A percentile compares a stretch with the other conserved stretches of the same genome.
Evolutionary conservation across 1,140 invertebrate genomes (phyloP).

Genomic region (Drosophila elegans): DNA sequence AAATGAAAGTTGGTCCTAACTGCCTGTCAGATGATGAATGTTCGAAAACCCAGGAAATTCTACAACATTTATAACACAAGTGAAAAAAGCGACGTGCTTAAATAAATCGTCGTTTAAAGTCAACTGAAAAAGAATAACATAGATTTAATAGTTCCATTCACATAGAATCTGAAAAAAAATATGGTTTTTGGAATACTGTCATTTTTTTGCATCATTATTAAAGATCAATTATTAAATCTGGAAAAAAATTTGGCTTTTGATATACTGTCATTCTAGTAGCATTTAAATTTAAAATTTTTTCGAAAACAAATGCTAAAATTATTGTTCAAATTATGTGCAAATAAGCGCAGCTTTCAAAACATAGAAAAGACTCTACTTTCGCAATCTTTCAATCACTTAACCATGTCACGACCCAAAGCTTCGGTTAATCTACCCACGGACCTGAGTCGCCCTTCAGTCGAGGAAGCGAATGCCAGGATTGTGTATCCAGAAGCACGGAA

Average conservation of each 20-base stretch:
- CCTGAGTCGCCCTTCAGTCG: background rate
- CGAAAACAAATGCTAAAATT: slow-evolving; percentile 2
- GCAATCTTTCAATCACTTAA: too few species aligned
- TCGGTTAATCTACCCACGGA: background rate
- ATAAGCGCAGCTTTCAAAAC: background rate
- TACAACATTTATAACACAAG: background rate
- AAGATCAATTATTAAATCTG: too few species aligned
- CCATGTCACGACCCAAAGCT: background rate
- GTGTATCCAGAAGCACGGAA: slow-evolving; percentile 91
- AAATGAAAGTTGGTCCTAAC: slow-evolving; percentile 21
- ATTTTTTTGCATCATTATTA: background rate
- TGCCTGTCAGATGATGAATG: slow-evolving; percentile 4
- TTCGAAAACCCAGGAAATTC: slow-evolving; percentile 1
- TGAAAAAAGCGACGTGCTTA: background rate
- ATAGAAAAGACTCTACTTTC: background rate
- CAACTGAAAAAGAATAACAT: too few species aligned
- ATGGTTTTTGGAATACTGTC: background rate
- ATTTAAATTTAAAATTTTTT: background rate
- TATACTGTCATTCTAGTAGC: background rate
- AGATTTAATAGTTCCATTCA: too few species aligned
- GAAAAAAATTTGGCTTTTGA: background rate
- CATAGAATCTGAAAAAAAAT: too few species aligned
- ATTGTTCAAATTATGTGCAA: background rate
- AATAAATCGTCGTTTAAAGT: background rate
- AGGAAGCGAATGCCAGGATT: background rate